Base-by-base conservation (phyloP, 2,888 invertebrate species). In the Drosophila quinaria region DNA sequence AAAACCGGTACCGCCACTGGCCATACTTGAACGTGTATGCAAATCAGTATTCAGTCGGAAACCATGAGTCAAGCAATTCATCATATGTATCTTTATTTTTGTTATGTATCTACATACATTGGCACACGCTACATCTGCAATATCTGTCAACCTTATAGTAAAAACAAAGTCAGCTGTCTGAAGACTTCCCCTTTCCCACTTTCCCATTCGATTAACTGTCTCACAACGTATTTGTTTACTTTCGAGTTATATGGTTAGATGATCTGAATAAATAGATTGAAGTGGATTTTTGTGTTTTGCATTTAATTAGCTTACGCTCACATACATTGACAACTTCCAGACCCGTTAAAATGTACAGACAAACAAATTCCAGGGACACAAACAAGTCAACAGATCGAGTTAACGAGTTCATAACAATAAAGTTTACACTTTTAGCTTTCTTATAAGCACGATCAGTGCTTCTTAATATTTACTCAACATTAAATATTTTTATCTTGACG, bases 1-100 rank as follows among this genome's bases (percentile, higher is more conserved):
- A 54, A 82, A 86, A 90, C 86, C 82, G 74, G 88, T 80, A 87
- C 89, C 37, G 39, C 50, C 81, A 67, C 81, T 87, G 74, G 87
- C 78, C 90, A 89, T 83, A 83, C 90, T 67, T 89, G 90, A 78
- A 80, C 87, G 51, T 87, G 87, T 87, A 87, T 87, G 90, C 90
- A 87, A 87, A 87, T 87, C 70, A 67, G 68, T 72, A 59, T 44
- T 44, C 46, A 89, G 81, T 87, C 90, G 90, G 90, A 87, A 89
- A 87, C 70, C 72, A 80, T 86, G 89, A 89, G 70, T 90, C 89
- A 83, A 84, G 64, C 59, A 83, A 90, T 86, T 87, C 87, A 89
- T 89, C 87, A 82, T 60, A 55, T 50, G 41, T 8, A 25, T 25
- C 39, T 52, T 37, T n/a, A n/a, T 11, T 56, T 29, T 29, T 25